Base-by-base conservation (phyloP, 2,797 vertebrate species). In the Rhadinocentrus ornatus region DNA sequence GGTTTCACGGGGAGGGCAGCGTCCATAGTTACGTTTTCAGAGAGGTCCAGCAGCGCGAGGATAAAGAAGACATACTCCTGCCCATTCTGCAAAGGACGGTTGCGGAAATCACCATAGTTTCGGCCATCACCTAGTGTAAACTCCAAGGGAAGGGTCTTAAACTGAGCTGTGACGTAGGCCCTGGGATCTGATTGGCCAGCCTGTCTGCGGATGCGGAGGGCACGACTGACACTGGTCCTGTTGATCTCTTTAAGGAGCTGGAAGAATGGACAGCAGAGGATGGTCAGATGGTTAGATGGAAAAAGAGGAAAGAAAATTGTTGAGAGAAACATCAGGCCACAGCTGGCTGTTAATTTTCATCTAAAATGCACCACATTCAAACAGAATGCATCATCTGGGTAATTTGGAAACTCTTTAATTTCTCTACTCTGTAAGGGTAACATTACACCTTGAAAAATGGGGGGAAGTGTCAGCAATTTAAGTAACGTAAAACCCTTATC, bases 31-130 rank as follows among this genome's bases (percentile, higher is more conserved):
- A 99, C 98, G 62, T 97, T 97, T 89, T 99, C 97, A 6, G 97
- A 96, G 62, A 97, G 96, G 71, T 99, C 98, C 56, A 99, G 95
- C 73, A 99, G 94, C 1, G 97, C 97, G 46, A 99, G 93, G 65
- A 99, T 96, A 72, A 99, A 99, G 90, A 98, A 99, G 79, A 98
- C 96, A 2, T 99, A 99, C 84, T 99, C 97, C 90, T 99, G 98
- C 76, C 97, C 97, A 3, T 96, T 98, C 76, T 95, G 96, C 62
- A 99, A 95, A 0, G 96, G 95, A 39, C 96, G 96, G 92, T 99
- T 99, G 65, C 96, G 96, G 92, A 99, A 99, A 75, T 96, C 96
- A 11, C 96, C 97, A 0, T 98, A 97, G 89, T 96, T 94, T 56
- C 95, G 95, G 27, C 96, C 95, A 64, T 99, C 97, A 6, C 98